Base-by-base conservation (phyloP, 2,113 vertebrate species). In the Gopherus evgoodei region DNA sequence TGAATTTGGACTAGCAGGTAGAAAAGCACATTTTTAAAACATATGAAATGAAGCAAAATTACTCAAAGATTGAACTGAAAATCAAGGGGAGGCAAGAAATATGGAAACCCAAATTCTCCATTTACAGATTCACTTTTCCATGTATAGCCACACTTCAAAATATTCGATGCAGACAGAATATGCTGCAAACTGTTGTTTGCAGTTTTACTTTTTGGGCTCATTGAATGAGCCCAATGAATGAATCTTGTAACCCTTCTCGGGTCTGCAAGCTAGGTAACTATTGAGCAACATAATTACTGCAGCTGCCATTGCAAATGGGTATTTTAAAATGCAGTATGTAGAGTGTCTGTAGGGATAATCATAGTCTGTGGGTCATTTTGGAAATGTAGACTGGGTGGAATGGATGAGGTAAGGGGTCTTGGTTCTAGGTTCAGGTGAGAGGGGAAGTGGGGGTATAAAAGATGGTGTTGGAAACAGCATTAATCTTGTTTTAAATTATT, bases 1-100 rank as follows among this genome's bases (percentile, higher is more conserved):
- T 5, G 1, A 0, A 57, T 25, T 21, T 83, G 59, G 1, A 2
- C 72, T 82, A 86, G 0, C 22, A 44, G 27, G 10, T 38, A 27
- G 83, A 89, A 54, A 54, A 54, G 19, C 21, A 54, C 21, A 22
- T 54, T 54, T 54, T 54, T 9, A 22, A 54, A 54, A 54, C 1
- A 2, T 54, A 54, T 22, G 6, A 54, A 22, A 86, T 53, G 12
- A 21, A 44, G 44, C 0, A 10, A 88, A 91, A 89, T 0, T 44
- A 47, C 56, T 57, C 56, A 14, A 25, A n/a, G 50, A 86, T 27
- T 50, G 4, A 0, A 8, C 29, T 17, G 10, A 11, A 91, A 35
- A 5, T 25, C 50, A 56, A 88, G 62, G 27, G 87, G 10, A 50
- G 76, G 3, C 44, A 79, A 59, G 78, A 59, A 84, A 87, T 69